phyloP scores from a whole-genome alignment of 2,797 vertebrate species.

The Fratercula arctica region DNA sequence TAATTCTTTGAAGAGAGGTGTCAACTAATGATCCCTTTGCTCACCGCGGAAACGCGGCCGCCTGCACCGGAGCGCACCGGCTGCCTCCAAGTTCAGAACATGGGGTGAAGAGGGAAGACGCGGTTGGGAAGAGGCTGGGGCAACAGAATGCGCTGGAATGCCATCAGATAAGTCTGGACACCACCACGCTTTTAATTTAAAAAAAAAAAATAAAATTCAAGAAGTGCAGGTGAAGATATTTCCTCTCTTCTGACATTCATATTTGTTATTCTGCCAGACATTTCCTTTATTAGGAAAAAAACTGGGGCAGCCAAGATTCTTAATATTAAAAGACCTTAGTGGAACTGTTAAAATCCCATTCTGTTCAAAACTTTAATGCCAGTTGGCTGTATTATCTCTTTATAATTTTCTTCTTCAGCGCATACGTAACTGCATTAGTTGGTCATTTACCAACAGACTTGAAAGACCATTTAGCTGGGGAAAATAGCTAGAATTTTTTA shows the following conservation, averaged over 20 bases:
- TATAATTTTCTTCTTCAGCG: slow-evolving; percentile 52
- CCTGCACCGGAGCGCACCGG: not conserved
- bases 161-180: not conserved
- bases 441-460: slow-evolving; percentile 49
- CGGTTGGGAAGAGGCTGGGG: not conserved
- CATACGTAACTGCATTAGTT: slow-evolving; percentile 18
- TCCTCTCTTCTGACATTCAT: not conserved
- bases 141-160: not conserved
- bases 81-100: rapidly evolving
- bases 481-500: not conserved
- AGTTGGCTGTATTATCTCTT: slow-evolving; percentile 46
- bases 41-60: not conserved
- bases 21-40: slow-evolving; percentile 41
- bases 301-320: not conserved
- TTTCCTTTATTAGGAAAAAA: not conserved
- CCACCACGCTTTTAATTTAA: not conserved
- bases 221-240: not conserved
- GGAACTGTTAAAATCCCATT: slow-evolving; percentile 2
- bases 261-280: not conserved
- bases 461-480: not conserved
- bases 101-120: not conserved
- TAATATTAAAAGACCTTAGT: not conserved
- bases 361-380: slow-evolving; percentile 41
- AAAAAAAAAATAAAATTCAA: not conserved
- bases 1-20: slow-evolving; percentile 52